Evolutionary conservation across 2,888 invertebrate genomes (phyloP).

Genomic region (Liopterus haemorrhoidalis): DNA sequence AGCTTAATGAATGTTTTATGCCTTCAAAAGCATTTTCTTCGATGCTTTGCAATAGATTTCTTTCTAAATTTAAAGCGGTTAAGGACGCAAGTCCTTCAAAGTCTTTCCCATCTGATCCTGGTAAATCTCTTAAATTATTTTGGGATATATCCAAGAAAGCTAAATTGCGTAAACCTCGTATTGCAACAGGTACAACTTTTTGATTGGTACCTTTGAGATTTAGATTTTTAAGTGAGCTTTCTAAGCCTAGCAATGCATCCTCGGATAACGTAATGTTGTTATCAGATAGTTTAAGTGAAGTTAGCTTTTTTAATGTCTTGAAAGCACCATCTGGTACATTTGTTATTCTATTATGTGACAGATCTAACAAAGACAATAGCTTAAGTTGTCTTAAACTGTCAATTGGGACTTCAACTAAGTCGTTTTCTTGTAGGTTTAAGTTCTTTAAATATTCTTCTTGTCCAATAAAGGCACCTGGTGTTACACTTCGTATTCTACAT

Average conservation of each 20-base stretch:
- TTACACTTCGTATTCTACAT: conserved; percentile 67
- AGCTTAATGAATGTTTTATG: conserved; percentile 75
- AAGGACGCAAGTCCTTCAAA: conserved; percentile 75
- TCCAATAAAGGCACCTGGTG: conserved; percentile 71
- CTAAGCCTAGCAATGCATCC: conserved; percentile 71
- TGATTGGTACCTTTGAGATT: conserved; percentile 84
- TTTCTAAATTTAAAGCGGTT: conserved; percentile 80
- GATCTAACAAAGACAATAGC: conserved; percentile 71
- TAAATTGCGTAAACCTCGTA: conserved; percentile 68
- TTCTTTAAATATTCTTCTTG: conserved; percentile 76
- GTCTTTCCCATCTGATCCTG: conserved; percentile 61
- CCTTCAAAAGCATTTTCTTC: conserved; percentile 72
- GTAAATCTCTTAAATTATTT: conserved; percentile 77
- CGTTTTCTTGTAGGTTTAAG: conserved; percentile 79
- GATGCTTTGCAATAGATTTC: conserved; percentile 77
- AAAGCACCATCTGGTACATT: conserved; percentile 72
- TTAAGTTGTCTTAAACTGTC: conserved; percentile 61
- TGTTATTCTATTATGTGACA: conserved; percentile 74
- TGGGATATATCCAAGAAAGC: conserved; percentile 87
- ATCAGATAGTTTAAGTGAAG: conserved; percentile 79
- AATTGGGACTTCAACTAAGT: conserved; percentile 70
- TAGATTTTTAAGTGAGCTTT: conserved; percentile 75
- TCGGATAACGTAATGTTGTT: conserved; percentile 72
- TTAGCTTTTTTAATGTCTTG: conserved; percentile 61
- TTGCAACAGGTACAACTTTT: conserved; percentile 71